Evolutionary conservation across 2,888 invertebrate genomes (phyloP).

Genomic region (Tipula confusa): DNA sequence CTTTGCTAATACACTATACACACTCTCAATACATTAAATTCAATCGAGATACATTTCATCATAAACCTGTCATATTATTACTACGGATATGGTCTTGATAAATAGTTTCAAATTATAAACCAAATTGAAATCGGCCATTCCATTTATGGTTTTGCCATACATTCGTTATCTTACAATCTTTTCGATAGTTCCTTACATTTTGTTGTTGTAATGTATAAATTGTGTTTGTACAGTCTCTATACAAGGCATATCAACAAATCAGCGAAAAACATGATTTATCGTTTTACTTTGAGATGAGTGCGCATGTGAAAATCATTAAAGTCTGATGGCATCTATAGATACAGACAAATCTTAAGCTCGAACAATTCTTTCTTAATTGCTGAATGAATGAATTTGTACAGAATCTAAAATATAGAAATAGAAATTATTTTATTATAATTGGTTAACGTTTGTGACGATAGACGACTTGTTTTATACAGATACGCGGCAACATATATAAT

Average conservation of each 20-base stretch:
- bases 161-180: neutral
- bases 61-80: too few species aligned
- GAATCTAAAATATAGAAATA: neutral
- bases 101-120: neutral
- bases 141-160: neutral
- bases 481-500: neutral
- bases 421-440: neutral
- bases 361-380: neutral
- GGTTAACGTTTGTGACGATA: neutral
- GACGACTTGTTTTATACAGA: neutral
- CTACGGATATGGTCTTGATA: neutral
- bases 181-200: neutral
- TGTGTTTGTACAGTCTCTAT: neutral
- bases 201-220: neutral
- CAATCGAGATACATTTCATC: too few species aligned
- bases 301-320: neutral
- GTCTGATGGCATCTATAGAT: neutral
- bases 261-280: neutral
- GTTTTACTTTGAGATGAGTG: neutral
- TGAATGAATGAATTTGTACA: neutral
- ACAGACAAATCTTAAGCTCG: neutral
- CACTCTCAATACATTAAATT: too few species aligned
- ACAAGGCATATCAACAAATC: neutral
- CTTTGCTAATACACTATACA: too few species aligned
- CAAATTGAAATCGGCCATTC: neutral